Evolutionary conservation across 2,113 vertebrate species (phyloP), one percentile per base, ranked within the genome.

Genomic region (Pygoscelis antarcticus): DNA sequence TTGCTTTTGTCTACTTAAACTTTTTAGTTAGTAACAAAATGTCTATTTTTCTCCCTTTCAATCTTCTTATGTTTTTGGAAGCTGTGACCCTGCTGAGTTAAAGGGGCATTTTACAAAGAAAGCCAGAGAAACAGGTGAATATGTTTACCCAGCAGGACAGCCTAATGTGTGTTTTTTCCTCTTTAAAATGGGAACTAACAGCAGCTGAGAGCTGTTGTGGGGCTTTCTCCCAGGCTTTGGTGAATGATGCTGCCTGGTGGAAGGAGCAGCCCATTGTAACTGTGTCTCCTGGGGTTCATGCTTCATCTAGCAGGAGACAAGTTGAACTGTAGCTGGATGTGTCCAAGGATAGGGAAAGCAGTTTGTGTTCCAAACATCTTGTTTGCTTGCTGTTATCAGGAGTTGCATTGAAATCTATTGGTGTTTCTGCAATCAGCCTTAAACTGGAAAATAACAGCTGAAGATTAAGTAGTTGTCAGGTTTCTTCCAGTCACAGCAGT

Each of bases 261-360:
- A 66, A 84, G 78, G 85, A 91, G 84, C 92, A 96, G 76, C 74
- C 60, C 11, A 6, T 29, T 66, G 74, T 79, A 70, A 70, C 76
- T 46, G 32, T 42, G 25, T 90, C 96, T 97, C 93, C 62, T 42
- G 89, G 88, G 89, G 42, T 87, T 98, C 83, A 55, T 72, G 93
- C 96, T 97, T 98, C 96, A 95, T 72, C 92, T 97, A 81, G 58
- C 97, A 94, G 93, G 75, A 98, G 97, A 96, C 80, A 89, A 92
- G 87, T 68, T 96, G 87, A 96, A 92, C 81, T 87, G 26, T 78
- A 94, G 90, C 94, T 91, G 36, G 87, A 96, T 11, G n/a, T 68
- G 86, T 92, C 90, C 77, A 40, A 91, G 93, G 79, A 42, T 83
- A 90, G 47, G 42, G 91, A 84, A 95, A 83, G 47, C 69, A 97